Evolutionary conservation across 2,797 vertebrate genomes (phyloP).

Genomic region (Lates japonicus): DNA sequence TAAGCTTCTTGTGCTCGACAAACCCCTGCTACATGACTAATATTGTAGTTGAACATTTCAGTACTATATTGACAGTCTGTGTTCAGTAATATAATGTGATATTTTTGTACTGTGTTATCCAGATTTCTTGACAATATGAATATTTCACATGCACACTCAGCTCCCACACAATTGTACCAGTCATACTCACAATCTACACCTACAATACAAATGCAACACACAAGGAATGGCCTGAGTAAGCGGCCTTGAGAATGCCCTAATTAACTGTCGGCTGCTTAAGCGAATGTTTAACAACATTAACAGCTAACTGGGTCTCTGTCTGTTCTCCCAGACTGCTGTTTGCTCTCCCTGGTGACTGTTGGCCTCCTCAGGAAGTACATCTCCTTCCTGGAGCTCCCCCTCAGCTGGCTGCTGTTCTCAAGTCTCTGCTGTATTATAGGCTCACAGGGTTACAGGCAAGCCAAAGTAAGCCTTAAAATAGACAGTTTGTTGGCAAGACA

Average conservation of each 20-base stretch:
- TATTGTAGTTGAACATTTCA: neutral
- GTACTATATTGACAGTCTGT: neutral
- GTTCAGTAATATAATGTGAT: neutral
- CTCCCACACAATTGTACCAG: neutral
- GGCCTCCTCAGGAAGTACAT: conserved; percentile 92
- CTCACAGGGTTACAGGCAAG: conserved; percentile 85
- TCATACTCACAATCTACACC: neutral
- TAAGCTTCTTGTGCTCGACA: conserved; percentile 31
- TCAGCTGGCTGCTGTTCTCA: conserved; percentile 87
- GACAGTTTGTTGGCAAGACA: conserved; percentile 32
- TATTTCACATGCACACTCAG: neutral
- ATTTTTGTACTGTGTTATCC: neutral
- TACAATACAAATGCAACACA: neutral
- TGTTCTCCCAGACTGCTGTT: conserved; percentile 85
- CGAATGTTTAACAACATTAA: conserved; percentile 39
- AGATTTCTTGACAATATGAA: neutral
- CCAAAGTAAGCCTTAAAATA: conserved; percentile 87
- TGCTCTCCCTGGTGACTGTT: conserved; percentile 89
- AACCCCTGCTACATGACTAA: conserved; percentile 1
- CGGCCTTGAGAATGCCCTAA: neutral
- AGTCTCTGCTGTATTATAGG: conserved; percentile 87
- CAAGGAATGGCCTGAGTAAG: neutral
- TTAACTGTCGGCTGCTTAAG: conserved; percentile 19
- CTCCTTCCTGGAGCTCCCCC: conserved; percentile 90
- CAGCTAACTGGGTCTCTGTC: conserved; percentile 51